phyloP scores from a whole-genome alignment of 2,113 vertebrate genomes.

The Heterochromis multidens region DNA sequence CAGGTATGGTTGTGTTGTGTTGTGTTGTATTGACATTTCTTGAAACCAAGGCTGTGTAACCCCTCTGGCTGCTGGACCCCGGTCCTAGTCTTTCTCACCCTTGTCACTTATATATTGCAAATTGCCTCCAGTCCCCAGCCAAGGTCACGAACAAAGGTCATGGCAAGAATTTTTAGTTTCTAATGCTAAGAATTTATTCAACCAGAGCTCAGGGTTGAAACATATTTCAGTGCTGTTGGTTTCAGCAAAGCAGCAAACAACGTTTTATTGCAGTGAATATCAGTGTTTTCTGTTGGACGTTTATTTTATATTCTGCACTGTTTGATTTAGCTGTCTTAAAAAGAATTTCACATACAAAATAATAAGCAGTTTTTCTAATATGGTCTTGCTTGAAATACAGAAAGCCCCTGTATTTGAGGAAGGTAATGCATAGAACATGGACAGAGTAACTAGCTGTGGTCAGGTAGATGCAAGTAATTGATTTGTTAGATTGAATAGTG shows the following conservation, averaged over 20 bases:
- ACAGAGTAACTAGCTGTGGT: background rate
- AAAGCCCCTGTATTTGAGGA: background rate
- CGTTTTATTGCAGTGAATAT: no score
- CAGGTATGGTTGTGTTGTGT: constrained; percentile 76
- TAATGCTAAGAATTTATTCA: background rate
- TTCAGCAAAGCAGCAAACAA: no score
- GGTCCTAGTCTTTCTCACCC: background rate
- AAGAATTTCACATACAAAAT: background rate
- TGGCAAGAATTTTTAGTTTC: background rate
- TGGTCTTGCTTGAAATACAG: background rate
- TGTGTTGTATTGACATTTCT: background rate
- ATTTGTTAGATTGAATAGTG: background rate
- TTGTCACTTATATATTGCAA: background rate
- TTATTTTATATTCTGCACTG: no score
- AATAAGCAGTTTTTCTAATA: background rate
- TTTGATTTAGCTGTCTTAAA: background rate
- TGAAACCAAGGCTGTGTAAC: background rate
- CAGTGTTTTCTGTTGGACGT: no score
- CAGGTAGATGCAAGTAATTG: background rate
- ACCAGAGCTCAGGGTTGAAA: background rate
- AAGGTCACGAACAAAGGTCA: constrained; percentile 2
- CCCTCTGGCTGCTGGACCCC: background rate
- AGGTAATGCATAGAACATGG: background rate
- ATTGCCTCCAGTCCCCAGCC: background rate
- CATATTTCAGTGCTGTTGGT: background rate